A percentile compares a stretch with the other conserved stretches of the same genome.
phyloP scores from a whole-genome alignment of 2,888 invertebrate species.

The Rotaria sp. region DNA sequence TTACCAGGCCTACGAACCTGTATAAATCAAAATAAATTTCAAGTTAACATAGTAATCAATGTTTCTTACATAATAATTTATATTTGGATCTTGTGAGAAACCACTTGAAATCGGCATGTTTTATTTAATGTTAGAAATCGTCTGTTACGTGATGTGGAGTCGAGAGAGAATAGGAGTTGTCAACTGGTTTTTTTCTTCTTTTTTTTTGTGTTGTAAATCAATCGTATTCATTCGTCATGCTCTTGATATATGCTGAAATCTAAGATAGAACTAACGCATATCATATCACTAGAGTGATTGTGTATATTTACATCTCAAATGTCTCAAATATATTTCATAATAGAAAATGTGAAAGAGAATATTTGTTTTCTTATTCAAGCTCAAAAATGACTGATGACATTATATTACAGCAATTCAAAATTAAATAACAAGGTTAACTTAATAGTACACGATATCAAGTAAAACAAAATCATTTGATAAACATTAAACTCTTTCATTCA shows the following conservation, averaged over 20 bases:
- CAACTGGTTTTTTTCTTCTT: background rate
- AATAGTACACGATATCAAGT: too few species aligned
- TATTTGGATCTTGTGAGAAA: constrained; percentile 5
- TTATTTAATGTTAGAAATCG: background rate
- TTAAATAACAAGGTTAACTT: too few species aligned
- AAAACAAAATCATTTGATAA: too few species aligned
- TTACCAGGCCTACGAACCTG: background rate
- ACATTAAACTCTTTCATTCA: too few species aligned
- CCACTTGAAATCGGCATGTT: background rate
- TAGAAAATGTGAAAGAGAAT: background rate
- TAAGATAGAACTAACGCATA: background rate
- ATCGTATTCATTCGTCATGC: background rate
- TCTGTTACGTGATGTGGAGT: background rate
- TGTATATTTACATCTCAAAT: background rate
- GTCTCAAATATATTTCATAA: background rate
- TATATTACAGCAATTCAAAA: too few species aligned
- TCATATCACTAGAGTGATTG: background rate
- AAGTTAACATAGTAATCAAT: background rate
- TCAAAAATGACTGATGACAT: background rate
- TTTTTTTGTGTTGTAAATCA: background rate
- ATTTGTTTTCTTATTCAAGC: background rate
- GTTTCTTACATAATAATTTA: background rate
- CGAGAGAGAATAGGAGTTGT: background rate
- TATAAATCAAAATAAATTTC: background rate
- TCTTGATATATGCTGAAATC: background rate